phyloP scores from a whole-genome alignment of 1,140 invertebrate species.

The Eubasilissa regina region DNA sequence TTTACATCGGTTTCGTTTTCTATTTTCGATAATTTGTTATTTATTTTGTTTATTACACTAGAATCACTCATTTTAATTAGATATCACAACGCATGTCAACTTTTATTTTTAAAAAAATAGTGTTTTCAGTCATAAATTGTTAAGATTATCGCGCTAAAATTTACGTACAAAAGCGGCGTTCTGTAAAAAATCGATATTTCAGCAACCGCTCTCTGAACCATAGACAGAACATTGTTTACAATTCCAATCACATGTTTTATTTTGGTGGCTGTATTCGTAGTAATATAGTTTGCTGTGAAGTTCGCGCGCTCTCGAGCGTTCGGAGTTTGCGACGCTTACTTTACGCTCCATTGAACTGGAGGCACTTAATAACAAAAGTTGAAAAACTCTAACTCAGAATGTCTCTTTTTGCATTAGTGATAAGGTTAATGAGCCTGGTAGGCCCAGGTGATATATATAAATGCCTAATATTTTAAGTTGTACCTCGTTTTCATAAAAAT shows the following conservation, averaged over 20 bases:
- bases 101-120: constrained; percentile 35
- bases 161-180: constrained; percentile 37
- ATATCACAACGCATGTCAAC: constrained; percentile 17
- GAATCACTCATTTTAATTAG: constrained; percentile 48
- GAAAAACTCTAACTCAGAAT: too few species aligned
- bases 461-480: too few species aligned
- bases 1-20: constrained; percentile 47
- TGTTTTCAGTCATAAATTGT: constrained; percentile 50
- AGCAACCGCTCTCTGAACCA: constrained; percentile 46
- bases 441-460: too few species aligned
- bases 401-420: too few species aligned
- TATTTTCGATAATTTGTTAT: constrained; percentile 50
- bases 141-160: constrained; percentile 43
- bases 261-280: constrained; percentile 13
- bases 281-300: constrained; percentile 17
- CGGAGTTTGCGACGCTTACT: background rate
- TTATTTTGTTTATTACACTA: constrained; percentile 33
- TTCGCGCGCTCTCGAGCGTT: constrained; percentile 6
- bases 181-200: constrained; percentile 56
- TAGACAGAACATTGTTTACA: constrained; percentile 50
- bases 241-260: constrained; percentile 36
- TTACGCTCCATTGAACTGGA: background rate
- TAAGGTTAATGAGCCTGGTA: too few species aligned
- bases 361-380: constrained; percentile 1
- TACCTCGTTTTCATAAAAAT: too few species aligned